Base-by-base conservation (phyloP, 2,888 invertebrate genomes). In the Teleiodes luculella region DNA sequence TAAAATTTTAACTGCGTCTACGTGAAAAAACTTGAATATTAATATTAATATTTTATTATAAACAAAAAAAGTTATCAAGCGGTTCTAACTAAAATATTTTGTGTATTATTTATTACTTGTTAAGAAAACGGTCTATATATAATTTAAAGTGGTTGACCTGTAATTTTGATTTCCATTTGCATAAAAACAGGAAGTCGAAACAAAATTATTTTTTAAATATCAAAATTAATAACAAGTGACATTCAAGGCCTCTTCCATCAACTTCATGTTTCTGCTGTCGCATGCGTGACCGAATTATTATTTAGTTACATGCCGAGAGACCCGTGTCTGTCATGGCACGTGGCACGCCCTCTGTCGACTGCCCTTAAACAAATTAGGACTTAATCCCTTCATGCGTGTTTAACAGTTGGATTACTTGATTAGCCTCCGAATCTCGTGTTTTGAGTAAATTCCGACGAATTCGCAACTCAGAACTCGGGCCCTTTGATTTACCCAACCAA, bases 301-400 rank as follows among this genome's bases (percentile, higher is more conserved):
- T 62, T 54, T 54, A 57, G 57, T 56, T 43, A 59, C 53, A 50
- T 49, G 55, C 51, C 37, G 39, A 47, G 54, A 53, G 56, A 56
- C 57, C 54, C 55, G 50, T 53, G 55, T 54, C 45, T 52, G 52
- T 55, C 52, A 43, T 46, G 45, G 6, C 51, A 24, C 30, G 50
- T 8, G 6, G 28, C 57, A 35, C 55, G 52, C 52, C 54, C 53
- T 47, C 49, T 52, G 53, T 52, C 51, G 45, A 16, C 52, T 56
- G 57, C 57, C 59, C 56, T 59, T 57, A 55, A 54, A 56, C 58
- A 57, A 61, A 66, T 65, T 63, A 63, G 61, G 64, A 64, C 58
- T 62, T 66, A 66, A 65, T 63, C 63, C 62, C 60, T 53, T 59
- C 64, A 62, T 58, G 65, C 64, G 59, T 65, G 65, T 63, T 66